phyloP scores from a whole-genome alignment of 2,797 vertebrate species.

The Microctenopoma stevenorrisi region DNA sequence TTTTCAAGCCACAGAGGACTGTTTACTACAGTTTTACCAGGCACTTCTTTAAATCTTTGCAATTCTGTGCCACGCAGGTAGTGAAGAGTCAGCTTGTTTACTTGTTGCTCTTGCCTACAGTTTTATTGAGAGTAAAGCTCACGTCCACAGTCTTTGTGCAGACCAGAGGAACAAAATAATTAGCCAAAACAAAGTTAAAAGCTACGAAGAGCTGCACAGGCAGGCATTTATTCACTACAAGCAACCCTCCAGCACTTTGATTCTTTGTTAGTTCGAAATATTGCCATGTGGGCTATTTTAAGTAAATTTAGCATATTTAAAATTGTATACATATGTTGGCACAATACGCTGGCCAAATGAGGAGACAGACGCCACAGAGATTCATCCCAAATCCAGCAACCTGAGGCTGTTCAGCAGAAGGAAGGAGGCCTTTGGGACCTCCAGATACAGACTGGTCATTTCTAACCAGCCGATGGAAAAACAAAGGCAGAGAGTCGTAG shows the following conservation, averaged over 20 bases:
- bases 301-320: not conserved
- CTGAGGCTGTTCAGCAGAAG: too few species aligned
- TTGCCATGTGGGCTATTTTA: not conserved
- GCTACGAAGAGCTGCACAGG: slow-evolving; percentile 23
- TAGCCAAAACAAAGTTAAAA: slow-evolving; percentile 30
- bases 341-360: too few species aligned
- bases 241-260: slow-evolving; percentile 15
- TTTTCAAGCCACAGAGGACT: slow-evolving; percentile 1
- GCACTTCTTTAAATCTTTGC: slow-evolving; percentile 6
- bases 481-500: too few species aligned
- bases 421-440: too few species aligned
- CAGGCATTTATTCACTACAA: slow-evolving; percentile 3
- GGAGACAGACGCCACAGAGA: too few species aligned
- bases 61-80: not conserved
- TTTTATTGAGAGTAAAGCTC: slow-evolving; percentile 19
- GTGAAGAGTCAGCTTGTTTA: slow-evolving; percentile 21
- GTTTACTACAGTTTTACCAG: slow-evolving; percentile 14
- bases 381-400: too few species aligned
- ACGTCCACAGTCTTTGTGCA: slow-evolving; percentile 3
- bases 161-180: slow-evolving; percentile 44
- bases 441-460: too few species aligned
- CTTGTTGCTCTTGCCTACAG: slow-evolving; percentile 16
- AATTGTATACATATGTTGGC: not conserved
- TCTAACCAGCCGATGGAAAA: too few species aligned
- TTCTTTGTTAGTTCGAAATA: slow-evolving; percentile 12